Evolutionary conservation across 2,797 vertebrate genomes (phyloP), one percentile per base, ranked within the genome.

Genomic region (Anas capensis): DNA sequence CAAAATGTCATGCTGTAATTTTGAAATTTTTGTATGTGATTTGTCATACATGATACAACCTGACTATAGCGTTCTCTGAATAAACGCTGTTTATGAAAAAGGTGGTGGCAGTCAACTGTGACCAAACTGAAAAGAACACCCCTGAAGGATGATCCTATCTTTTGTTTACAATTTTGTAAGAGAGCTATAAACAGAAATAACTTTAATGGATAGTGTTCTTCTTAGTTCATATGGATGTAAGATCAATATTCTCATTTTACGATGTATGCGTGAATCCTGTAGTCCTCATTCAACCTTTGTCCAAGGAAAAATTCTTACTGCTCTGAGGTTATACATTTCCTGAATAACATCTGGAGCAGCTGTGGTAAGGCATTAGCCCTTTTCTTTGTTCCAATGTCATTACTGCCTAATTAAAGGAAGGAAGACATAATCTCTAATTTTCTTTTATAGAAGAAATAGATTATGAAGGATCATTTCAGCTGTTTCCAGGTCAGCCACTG

Each of bases 351-450:
- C 86, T 93, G 77, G 46, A 64, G 73, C 92, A 89, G 71, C 90
- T 36, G 70, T 70, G 66, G 56, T 51, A 79, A 88, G 65, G 61
- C 89, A 87, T 92, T 60, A 84, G 48, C 29, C n/a, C 33, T 77
- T 36, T 26, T 69, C 84, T 90, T 95, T 95, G 90, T 96, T 92
- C 60, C 48, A 62, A 8, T 78, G 70, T 77, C 64, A 84, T 89
- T 92, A 86, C 42, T 40, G 44, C 27, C 62, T 87, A 97, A 95
- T 92, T 95, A 93, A 88, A 94, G 93, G 88, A 93, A 94, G 90
- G 91, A 95, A 96, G 66, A 95, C 71, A 70, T 83, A 93, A 91
- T 71, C 79, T 71, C 69, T 84, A 71, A 70, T 86, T 95, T 91
- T 95, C 83, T 91, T 86, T 84, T 60, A 70, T 57, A 93, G 56